Conservation (phyloP, 2,888 invertebrate genomes). For the Coleophora flavipennella region DNA sequence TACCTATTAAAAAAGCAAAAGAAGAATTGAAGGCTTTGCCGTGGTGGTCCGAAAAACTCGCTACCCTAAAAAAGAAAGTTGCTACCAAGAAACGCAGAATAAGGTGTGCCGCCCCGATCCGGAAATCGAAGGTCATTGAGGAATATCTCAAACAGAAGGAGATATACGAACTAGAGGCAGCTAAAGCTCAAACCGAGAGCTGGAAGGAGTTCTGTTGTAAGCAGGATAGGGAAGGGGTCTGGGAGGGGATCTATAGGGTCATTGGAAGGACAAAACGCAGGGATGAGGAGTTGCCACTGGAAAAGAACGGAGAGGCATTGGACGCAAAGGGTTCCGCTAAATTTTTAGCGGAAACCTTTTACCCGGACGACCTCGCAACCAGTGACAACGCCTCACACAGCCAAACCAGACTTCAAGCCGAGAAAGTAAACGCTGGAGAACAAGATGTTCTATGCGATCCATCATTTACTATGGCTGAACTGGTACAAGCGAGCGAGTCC, state of each 20-base stretch:
- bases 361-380: slow-evolving; percentile 2
- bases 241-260: slow-evolving; percentile 11
- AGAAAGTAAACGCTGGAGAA: no score
- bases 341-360: slow-evolving; percentile 10
- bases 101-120: neutral
- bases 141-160: slow-evolving; percentile 2
- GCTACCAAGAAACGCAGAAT: slow-evolving; percentile 2
- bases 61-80: neutral
- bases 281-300: slow-evolving; percentile 2
- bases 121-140: neutral
- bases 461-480: no score
- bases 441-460: no score
- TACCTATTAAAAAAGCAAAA: neutral
- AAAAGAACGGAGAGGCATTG: neutral
- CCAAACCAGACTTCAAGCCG: no score
- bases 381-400: slow-evolving; percentile 1
- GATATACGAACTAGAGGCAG: slow-evolving; percentile 2
- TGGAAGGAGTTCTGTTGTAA: slow-evolving; percentile 11
- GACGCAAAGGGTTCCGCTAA: slow-evolving; percentile 4
- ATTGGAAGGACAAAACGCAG: slow-evolving; percentile 1
- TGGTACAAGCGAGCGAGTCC: neutral
- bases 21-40: neutral
- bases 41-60: slow-evolving; percentile 7
- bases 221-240: slow-evolving; percentile 7
- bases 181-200: neutral